Evolutionary conservation across 1,140 invertebrate genomes (phyloP), one percentile per base, ranked within the genome.

Genomic region (Diabrotica virgifera): DNA sequence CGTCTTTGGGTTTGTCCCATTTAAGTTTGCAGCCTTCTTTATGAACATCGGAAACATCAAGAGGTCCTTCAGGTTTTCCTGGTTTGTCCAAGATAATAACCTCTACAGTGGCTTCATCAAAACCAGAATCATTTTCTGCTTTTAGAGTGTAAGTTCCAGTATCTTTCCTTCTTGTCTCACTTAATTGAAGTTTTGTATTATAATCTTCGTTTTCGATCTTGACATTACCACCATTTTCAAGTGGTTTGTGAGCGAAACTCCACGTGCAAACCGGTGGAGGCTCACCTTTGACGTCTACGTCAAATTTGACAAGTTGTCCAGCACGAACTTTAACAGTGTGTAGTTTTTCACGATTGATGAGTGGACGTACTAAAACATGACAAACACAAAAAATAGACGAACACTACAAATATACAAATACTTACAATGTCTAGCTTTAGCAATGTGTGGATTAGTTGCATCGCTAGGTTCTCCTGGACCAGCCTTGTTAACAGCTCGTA

Each of bases 1-100:
- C 95, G 78, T 99, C 96, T 78, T 92, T 93, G 7, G 96, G 94
- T 75, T 94, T 93, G 12, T 93, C 92, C 97, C 97, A 99, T 70
- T 92, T 90, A 5, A 99, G 81, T 76, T 95, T 98, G 76, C 93
- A 95, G 36, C 94, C 93, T 76, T 98, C 95, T 64, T 97, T 97
- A 76, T 96, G 93, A 0, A 99, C 87, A 77, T 98, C 94, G 0
- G 85, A 87, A 5, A 97, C 93, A 78, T 96, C 93, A 0, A 99
- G 78, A 2, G 96, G 96, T 52, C 95, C 96, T 82, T 97, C 93
- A 0, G 97, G 97, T 72, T 92, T 91, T 51, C 90, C 89, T 59
- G 97, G 97, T 76, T 96, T 97, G 76, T 98, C 96, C 50, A 97
- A 84, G 62, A 99, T 91, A 71, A 90, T 90, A 35, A 99, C 92